Evolutionary conservation across 2,113 vertebrate genomes (phyloP), one percentile per base, ranked within the genome.

Genomic region (Aegypius monachus): DNA sequence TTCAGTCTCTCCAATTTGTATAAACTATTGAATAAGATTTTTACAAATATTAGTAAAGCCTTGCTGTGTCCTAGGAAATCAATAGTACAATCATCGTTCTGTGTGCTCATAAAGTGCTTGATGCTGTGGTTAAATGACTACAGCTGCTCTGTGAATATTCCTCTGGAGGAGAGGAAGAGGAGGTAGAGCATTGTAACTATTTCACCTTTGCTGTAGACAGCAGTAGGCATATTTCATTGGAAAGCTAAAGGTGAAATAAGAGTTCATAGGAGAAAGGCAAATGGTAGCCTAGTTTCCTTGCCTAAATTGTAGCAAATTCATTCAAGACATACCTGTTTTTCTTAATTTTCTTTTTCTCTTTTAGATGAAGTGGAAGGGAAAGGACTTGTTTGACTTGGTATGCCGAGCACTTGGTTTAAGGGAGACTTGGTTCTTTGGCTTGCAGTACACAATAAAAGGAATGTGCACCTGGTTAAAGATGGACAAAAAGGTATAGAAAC

Each of bases 321-420:
- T 73, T 63, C 16, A 63, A 56, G n/a, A 29, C 20, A 5, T 21
- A 19, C 16, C 17, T 13, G 6, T 40, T 55, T 73, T 79, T 29
- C 55, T 67, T 47, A 32, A 15, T 89, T 62, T 77, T 65, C 32
- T 86, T 88, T 66, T 48, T 91, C 62, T 66, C 62, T 75, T 94
- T 40, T 80, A 99, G 99, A 98, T 99, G 63, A 99, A 99, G 91
- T 99, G 99, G 99, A 99, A 99, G 95, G 99, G 99, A 26, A 99
- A 99, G 94, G 99, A 99, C 73, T 96, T 99, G 83, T 99, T 99
- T 98, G 99, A 99, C 90, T 94, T 99, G 96, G 99, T 99, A 80
- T 99, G 99, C 82, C 97, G 99, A 63, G 99, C 99, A 1, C 98
- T 99, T 26, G 99, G 99, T 58, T 96, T 99, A 36, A 98, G 99